Percentiles rank a stretch among this genome's conserved stretches.
Conservation (phyloP, 1,140 invertebrate species). For the Microplitis mediator region DNA sequence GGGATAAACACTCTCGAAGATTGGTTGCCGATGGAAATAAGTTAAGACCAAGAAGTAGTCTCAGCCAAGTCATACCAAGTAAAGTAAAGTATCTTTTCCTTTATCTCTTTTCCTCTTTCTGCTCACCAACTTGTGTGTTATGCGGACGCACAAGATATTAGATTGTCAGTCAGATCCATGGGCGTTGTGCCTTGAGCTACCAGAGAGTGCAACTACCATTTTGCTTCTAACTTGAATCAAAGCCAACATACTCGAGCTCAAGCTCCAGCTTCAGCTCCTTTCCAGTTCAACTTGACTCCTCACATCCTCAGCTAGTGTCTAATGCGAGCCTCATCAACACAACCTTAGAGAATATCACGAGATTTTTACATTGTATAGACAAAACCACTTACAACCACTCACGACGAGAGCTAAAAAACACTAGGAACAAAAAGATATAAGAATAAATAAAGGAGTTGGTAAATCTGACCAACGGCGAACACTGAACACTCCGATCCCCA, state of each 20-base stretch:
- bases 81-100: neutral
- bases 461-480: neutral
- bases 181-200: constrained; percentile 45
- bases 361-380: constrained; percentile 25
- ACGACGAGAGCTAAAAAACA: constrained; percentile 16
- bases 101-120: too few relatives aligned
- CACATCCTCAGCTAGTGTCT: neutral
- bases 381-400: constrained; percentile 34
- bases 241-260: constrained; percentile 28
- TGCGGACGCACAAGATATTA: constrained; percentile 39
- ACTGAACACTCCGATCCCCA: neutral
- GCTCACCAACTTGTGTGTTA: constrained; percentile 31
- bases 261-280: too few relatives aligned
- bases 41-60: neutral
- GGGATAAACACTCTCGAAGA: constrained; percentile 11
- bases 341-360: neutral
- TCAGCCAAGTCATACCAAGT: neutral
- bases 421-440: too few relatives aligned
- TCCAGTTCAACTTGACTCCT: neutral
- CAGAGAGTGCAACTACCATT: constrained; percentile 41
- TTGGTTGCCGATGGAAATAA: neutral
- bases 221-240: constrained; percentile 46
- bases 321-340: too few relatives aligned
- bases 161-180: constrained; percentile 46
- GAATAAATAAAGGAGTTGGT: too few relatives aligned